phyloP scores from a whole-genome alignment of 2,797 vertebrate genomes.

The Leptodactylus fallax region DNA sequence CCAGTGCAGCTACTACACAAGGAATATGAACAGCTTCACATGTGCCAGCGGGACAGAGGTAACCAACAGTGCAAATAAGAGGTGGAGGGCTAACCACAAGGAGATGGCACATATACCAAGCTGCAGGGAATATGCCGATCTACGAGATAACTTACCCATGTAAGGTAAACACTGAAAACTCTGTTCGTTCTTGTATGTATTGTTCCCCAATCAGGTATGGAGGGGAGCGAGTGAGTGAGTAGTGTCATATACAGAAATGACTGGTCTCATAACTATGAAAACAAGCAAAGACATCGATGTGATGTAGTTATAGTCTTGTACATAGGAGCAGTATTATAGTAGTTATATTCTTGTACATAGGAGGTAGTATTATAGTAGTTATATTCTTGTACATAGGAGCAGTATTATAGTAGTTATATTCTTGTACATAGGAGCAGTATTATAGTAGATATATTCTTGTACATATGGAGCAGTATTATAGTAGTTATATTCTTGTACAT shows the following conservation, averaged over 20 bases:
- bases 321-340: background rate
- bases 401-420: constrained; percentile 7
- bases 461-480: background rate
- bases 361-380: background rate
- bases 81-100: background rate
- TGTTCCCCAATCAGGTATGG: background rate
- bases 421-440: background rate
- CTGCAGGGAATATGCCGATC: background rate
- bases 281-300: background rate
- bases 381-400: background rate
- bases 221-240: too few species aligned
- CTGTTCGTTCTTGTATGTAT: background rate
- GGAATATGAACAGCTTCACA: background rate
- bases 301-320: background rate
- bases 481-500: too few species aligned
- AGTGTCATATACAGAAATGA: background rate
- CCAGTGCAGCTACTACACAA: background rate
- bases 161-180: background rate
- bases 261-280: background rate
- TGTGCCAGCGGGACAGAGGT: background rate
- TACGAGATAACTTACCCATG: background rate
- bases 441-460: constrained; percentile 9
- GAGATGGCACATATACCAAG: background rate
- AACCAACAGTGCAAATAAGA: background rate
- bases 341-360: too few species aligned